These are phyloP conservation scores for Magallana gigas DNA, from an alignment of 1,140 invertebrate species.

Conservation along the genomic window DNA sequence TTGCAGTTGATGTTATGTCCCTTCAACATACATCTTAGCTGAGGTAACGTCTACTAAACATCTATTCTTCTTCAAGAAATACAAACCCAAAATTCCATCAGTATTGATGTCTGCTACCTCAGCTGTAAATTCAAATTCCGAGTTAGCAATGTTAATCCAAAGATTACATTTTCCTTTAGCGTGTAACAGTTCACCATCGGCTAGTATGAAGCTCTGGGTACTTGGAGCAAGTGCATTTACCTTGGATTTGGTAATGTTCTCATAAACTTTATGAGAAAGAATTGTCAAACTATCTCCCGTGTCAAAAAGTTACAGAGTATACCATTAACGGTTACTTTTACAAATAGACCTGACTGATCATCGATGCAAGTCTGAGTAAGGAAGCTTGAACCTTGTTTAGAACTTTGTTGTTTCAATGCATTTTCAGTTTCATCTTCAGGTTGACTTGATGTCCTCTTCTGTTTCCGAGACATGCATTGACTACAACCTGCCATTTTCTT, in stretches of 20 bases:
- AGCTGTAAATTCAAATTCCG: not conserved
- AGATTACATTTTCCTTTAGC: conserved; percentile 35
- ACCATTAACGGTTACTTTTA: conserved; percentile 1
- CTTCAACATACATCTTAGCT: conserved; percentile 3
- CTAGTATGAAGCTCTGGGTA: not conserved
- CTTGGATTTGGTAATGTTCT: not conserved
- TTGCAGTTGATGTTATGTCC: not conserved
- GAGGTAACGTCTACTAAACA: conserved; percentile 2
- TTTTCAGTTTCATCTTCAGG: not conserved
- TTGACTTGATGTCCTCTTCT: not conserved
- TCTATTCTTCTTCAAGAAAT: conserved; percentile 39
- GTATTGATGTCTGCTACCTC: conserved; percentile 32
- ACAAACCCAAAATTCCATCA: conserved; percentile 45
- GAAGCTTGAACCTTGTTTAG: not conserved
- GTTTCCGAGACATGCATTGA: not conserved
- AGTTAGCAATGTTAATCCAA: not conserved
- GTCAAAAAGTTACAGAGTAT: not conserved
- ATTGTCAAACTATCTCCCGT: conserved; percentile 31
- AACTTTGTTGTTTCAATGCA: not conserved
- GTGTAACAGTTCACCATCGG: conserved; percentile 1
- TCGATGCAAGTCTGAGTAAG: not conserved
- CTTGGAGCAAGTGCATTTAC: not conserved
- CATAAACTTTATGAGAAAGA: not conserved
- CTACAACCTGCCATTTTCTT: not conserved
- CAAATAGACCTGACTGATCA: conserved; percentile 30